Evolutionary conservation across 2,888 invertebrate genomes (phyloP).

Genomic region (Tipula vernalis): DNA sequence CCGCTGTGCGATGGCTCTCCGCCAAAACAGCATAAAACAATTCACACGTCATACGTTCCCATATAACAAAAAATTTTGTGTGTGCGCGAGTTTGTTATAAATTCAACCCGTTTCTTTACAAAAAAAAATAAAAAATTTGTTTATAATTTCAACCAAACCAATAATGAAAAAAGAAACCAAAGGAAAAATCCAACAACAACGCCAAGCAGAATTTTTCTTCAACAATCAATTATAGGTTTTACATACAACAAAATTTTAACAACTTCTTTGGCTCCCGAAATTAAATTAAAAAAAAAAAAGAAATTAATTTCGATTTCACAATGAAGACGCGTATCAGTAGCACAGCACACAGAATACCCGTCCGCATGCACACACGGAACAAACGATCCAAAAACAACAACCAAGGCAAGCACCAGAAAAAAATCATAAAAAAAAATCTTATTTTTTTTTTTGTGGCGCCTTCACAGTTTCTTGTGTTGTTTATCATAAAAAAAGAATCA

Average conservation of each 20-base stretch:
- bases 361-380: background rate
- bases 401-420: background rate
- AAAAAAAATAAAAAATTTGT: background rate
- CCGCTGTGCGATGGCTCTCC: background rate
- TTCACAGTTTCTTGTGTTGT: constrained; percentile 4
- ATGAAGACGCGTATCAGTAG: background rate
- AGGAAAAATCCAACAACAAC: background rate
- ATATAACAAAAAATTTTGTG: background rate
- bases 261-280: background rate
- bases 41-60: background rate
- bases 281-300: background rate
- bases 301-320: constrained; percentile 4
- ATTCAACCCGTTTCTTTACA: background rate
- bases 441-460: background rate
- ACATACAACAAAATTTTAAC: background rate
- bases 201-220: background rate
- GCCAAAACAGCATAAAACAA: background rate
- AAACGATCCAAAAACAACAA: background rate
- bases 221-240: background rate
- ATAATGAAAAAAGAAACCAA: background rate
- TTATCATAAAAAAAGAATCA: background rate
- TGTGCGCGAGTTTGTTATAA: no score
- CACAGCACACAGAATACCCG: background rate
- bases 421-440: background rate
- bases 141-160: background rate